These are phyloP conservation scores for Lasiommata megera DNA, from an alignment of 2,888 invertebrate species.

Conservation along the genomic window DNA sequence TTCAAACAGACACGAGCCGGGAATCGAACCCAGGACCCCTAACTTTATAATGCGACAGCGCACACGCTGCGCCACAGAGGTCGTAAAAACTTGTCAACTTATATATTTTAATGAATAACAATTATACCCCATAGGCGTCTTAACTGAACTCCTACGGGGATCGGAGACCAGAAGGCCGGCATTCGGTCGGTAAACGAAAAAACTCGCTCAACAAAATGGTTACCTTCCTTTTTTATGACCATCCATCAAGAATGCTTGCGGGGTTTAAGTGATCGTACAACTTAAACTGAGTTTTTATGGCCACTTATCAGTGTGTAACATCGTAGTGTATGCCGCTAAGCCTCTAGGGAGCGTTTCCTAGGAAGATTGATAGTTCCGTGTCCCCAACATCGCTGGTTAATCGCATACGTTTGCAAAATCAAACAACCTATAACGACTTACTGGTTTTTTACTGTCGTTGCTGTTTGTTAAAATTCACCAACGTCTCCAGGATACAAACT, in stretches of 20 bases:
- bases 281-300: conserved; percentile 15
- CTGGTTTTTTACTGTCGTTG: too few species aligned
- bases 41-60: too few species aligned
- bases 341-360: conserved; percentile 13
- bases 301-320: conserved; percentile 16
- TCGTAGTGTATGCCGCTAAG: conserved; percentile 8
- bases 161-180: too few species aligned
- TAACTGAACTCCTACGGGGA: too few species aligned
- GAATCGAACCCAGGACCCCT: too few species aligned
- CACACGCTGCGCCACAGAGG: too few species aligned
- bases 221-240: background rate
- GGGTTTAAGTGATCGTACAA: conserved; percentile 4
- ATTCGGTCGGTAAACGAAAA: background rate
- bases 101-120: too few species aligned
- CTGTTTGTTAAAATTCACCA: too few species aligned
- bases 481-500: too few species aligned
- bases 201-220: background rate
- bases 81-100: too few species aligned
- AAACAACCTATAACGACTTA: background rate
- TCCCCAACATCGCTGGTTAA: conserved; percentile 2
- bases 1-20: too few species aligned
- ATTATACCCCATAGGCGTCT: too few species aligned
- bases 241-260: conserved; percentile 3
- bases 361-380: conserved; percentile 19
- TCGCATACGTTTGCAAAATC: conserved; percentile 4